These are phyloP conservation scores for Microdon myrmicae DNA, from an alignment of 2,888 invertebrate species.

Conservation along the genomic window DNA sequence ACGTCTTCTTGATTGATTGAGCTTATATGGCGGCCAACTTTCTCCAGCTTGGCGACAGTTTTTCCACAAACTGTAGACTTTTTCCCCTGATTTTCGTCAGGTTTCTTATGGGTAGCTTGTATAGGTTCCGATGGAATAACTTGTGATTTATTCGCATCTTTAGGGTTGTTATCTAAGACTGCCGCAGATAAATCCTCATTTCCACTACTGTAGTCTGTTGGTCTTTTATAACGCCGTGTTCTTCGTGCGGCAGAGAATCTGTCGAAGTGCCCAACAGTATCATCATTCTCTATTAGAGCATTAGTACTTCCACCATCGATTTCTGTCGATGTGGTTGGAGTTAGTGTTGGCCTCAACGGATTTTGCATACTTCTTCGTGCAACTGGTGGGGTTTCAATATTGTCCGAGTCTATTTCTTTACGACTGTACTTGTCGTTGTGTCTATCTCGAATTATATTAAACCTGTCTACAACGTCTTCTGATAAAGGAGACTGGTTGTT, in stretches of 20 bases:
- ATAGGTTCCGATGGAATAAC: constrained; percentile 17
- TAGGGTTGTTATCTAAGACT: constrained; percentile 59
- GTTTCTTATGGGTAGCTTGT: constrained; percentile 67
- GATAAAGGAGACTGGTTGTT: constrained; percentile 44
- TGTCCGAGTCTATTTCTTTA: constrained; percentile 88
- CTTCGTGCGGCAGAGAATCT: constrained; percentile 83
- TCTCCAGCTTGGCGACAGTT: constrained; percentile 62
- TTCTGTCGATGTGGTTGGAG: constrained; percentile 58
- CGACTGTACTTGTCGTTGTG: constrained; percentile 70
- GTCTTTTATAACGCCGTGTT: constrained; percentile 82
- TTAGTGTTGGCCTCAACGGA: constrained; percentile 26
- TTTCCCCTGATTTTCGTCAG: constrained; percentile 63
- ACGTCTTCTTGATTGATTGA: constrained; percentile 78
- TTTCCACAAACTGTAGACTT: constrained; percentile 63
- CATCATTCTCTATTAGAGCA: constrained; percentile 62
- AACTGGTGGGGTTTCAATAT: constrained; percentile 89
- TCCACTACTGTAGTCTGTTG: constrained; percentile 71
- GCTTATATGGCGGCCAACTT: constrained; percentile 74
- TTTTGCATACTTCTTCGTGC: constrained; percentile 74
- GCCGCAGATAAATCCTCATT: constrained; percentile 70
- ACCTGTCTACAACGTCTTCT: constrained; percentile 55
- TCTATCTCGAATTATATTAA: constrained; percentile 56
- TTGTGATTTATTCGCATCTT: constrained; percentile 30
- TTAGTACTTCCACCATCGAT: constrained; percentile 61
- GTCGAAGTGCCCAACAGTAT: constrained; percentile 80